Conservation (phyloP, 2,113 vertebrate species). For the Dryoscopus gambensis region DNA sequence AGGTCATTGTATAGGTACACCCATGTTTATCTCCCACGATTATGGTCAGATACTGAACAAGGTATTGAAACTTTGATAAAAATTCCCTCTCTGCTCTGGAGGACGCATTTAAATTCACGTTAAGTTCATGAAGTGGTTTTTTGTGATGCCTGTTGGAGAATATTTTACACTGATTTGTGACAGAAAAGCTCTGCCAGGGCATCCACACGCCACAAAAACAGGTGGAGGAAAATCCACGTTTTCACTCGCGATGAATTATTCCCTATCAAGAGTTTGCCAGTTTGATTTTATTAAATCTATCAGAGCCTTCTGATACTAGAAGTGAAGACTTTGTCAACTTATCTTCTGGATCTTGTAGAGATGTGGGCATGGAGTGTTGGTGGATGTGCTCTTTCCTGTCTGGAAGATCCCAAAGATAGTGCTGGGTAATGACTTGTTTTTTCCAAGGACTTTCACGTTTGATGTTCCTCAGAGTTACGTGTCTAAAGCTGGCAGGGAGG, state of each 20-base stretch:
- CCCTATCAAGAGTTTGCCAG: neutral
- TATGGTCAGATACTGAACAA: conserved; percentile 42
- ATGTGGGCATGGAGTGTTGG: neutral
- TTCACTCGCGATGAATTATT: neutral
- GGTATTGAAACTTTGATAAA: conserved; percentile 41
- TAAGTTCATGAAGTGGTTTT: neutral
- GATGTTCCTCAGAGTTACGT: neutral
- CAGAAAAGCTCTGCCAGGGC: neutral
- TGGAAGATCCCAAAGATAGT: neutral
- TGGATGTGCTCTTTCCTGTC: neutral
- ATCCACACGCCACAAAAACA: neutral
- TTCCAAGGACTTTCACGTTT: neutral
- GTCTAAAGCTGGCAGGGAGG: neutral
- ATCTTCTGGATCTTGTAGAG: neutral
- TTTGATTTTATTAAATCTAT: neutral
- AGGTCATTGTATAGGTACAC: conserved; percentile 57
- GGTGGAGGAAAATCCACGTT: neutral
- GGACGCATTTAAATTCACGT: neutral
- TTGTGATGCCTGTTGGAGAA: neutral
- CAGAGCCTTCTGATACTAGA: neutral
- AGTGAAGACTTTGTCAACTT: neutral
- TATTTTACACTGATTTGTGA: neutral
- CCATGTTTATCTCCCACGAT: conserved; percentile 42
- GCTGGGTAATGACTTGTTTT: neutral
- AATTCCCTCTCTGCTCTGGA: neutral